A percentile compares a stretch with the other conserved stretches of the same genome.
phyloP scores from a whole-genome alignment of 1,140 invertebrate species.

The Meteorus sp. region DNA sequence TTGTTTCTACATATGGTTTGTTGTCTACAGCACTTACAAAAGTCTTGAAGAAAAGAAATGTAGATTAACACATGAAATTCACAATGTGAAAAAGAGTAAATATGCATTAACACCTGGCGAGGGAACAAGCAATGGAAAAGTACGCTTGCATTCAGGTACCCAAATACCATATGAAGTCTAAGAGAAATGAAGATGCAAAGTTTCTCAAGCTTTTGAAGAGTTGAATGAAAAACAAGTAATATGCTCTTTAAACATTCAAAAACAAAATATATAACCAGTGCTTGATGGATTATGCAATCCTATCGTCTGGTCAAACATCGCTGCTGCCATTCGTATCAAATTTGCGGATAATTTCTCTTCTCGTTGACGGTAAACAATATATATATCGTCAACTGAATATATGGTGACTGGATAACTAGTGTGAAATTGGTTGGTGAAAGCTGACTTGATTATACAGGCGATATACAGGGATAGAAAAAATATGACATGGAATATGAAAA shows the following conservation, averaged over 20 bases:
- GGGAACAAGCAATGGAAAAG: conserved; percentile 32
- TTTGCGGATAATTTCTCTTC: too few species aligned
- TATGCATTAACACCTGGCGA: conserved; percentile 26
- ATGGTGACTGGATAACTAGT: not conserved
- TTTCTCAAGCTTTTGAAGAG: not conserved
- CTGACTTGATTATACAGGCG: not conserved
- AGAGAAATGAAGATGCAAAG: conserved; percentile 1
- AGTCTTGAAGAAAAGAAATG: conserved; percentile 51
- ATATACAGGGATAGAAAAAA: not conserved
- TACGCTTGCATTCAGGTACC: conserved; percentile 26
- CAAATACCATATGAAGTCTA: conserved; percentile 43
- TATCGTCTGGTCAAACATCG: too few species aligned
- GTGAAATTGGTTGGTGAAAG: too few species aligned
- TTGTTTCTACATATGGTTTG: conserved; percentile 57
- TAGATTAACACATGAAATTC: conserved; percentile 46
- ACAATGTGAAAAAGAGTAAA: conserved; percentile 38
- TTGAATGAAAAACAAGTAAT: not conserved
- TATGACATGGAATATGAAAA: not conserved
- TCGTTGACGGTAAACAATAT: too few species aligned
- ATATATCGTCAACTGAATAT: not conserved
- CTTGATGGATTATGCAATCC: too few species aligned
- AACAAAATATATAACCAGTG: not conserved
- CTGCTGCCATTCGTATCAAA: too few species aligned
- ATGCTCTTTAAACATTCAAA: not conserved
- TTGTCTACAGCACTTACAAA: conserved; percentile 59